Evolutionary conservation across 2,888 invertebrate genomes (phyloP).

Genomic region (Apamea epomidion): DNA sequence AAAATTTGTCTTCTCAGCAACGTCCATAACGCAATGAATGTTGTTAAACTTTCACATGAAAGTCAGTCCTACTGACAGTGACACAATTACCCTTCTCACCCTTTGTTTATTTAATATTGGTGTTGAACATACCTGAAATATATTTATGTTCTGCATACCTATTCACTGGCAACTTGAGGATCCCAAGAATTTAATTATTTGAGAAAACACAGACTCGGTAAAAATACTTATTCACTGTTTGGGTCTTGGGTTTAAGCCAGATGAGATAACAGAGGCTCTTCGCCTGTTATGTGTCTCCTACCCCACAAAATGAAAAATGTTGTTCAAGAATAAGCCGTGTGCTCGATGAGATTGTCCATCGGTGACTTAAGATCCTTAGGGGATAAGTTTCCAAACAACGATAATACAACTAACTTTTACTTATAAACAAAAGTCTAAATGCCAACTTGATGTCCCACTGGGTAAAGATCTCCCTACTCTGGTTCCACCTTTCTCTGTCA

Average conservation of each 20-base stretch:
- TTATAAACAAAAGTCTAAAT: not conserved
- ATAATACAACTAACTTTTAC: not conserved
- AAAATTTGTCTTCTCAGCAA: no score
- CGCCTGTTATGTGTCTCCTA: not conserved
- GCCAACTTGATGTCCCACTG: no score
- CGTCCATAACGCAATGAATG: no score
- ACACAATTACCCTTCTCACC: no score
- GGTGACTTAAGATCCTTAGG: not conserved
- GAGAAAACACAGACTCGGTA: not conserved
- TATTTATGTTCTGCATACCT: not conserved
- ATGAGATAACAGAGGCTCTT: not conserved
- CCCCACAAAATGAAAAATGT: not conserved
- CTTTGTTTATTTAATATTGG: no score
- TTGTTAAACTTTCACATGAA: no score
- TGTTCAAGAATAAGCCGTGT: not conserved
- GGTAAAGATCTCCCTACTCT: no score
- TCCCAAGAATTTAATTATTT: slow-evolving; percentile 28
- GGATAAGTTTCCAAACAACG: not conserved
- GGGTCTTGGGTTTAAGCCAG: slow-evolving; percentile 31
- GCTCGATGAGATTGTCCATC: not conserved
- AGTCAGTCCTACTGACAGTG: no score
- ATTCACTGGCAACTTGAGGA: not conserved
- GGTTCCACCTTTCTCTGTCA: no score
- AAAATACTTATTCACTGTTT: not conserved
- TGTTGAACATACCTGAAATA: no score